Evolutionary conservation across 2,888 invertebrate species (phyloP).

Genomic region (Xanthia icteritia): DNA sequence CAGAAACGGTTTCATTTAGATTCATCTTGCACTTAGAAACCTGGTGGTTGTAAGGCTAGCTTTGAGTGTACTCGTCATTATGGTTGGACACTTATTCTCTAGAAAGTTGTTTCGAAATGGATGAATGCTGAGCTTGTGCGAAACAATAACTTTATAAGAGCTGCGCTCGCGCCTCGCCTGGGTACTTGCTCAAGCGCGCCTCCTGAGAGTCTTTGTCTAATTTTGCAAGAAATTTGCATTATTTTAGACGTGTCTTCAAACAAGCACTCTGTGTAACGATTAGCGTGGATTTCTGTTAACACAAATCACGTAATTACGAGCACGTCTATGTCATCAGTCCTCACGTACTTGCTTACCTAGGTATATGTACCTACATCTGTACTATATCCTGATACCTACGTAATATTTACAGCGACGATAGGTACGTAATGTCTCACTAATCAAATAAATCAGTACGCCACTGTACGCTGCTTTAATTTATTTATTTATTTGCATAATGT

Average conservation of each 20-base stretch:
- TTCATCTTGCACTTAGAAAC: constrained; percentile 10
- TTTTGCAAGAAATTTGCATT: constrained; percentile 1
- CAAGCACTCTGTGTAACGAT: constrained; percentile 4
- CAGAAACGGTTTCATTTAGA: constrained; percentile 20
- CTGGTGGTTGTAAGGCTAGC: constrained; percentile 8
- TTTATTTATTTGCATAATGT: background rate
- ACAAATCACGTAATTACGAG: constrained; percentile 26
- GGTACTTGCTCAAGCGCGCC: background rate
- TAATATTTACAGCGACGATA: background rate
- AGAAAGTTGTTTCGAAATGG: constrained; percentile 11
- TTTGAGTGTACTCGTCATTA: constrained; percentile 11
- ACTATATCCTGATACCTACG: background rate
- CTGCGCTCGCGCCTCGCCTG: constrained; percentile 2
- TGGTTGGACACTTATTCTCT: background rate
- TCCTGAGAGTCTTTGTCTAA: background rate
- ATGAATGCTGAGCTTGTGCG: background rate
- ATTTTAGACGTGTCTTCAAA: background rate
- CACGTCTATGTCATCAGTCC: constrained; percentile 6
- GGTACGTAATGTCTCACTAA: constrained; percentile 31
- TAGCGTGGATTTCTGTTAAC: constrained; percentile 9
- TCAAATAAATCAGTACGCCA: constrained; percentile 25
- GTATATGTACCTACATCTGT: background rate
- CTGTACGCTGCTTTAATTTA: background rate
- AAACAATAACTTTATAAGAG: constrained; percentile 11
- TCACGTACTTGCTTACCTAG: background rate